A percentile compares a stretch with the other conserved stretches of the same genome.
Conservation (phyloP, 2,888 invertebrate genomes). For the Calameuta filiformis region DNA sequence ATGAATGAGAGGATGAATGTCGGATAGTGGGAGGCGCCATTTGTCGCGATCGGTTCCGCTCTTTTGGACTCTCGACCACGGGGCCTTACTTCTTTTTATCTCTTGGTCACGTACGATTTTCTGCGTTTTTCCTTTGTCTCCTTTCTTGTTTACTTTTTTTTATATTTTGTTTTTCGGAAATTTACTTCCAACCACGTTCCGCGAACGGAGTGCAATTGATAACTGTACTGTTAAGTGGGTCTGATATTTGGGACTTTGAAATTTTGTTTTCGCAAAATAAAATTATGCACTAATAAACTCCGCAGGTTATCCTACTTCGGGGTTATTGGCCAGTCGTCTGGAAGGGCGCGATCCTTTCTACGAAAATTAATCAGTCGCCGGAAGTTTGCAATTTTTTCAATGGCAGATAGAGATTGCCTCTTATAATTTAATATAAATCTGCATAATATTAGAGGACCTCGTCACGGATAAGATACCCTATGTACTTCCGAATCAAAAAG, state of each 20-base stretch:
- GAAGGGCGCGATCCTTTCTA: slow-evolving; percentile 45
- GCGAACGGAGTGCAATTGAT: not conserved
- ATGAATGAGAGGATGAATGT: slow-evolving; percentile 18
- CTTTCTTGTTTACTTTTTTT: not conserved
- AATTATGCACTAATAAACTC: not conserved
- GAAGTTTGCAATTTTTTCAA: slow-evolving; percentile 56
- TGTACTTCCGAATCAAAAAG: not conserved
- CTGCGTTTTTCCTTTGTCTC: not conserved
- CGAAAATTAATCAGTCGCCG: slow-evolving; percentile 59
- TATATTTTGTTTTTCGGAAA: not conserved
- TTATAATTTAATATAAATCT: slow-evolving; percentile 42
- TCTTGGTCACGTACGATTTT: slow-evolving; percentile 22
- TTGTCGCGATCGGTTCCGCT: slow-evolving; percentile 42
- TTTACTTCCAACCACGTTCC: not conserved
- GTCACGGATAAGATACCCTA: slow-evolving; percentile 20
- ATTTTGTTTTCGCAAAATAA: not conserved
- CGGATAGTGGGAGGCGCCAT: slow-evolving; percentile 28
- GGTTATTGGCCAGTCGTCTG: slow-evolving; percentile 5
- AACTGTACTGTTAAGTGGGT: not conserved
- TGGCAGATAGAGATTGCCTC: slow-evolving; percentile 29
- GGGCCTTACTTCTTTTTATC: not conserved
- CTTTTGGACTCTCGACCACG: slow-evolving; percentile 19
- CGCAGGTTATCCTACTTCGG: not conserved
- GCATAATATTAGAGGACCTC: slow-evolving; percentile 36
- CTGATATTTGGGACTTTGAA: not conserved